A percentile compares a stretch with the other conserved stretches of the same genome.
Evolutionary conservation across 2,888 invertebrate species (phyloP).

Genomic region (Aquatica leii): DNA sequence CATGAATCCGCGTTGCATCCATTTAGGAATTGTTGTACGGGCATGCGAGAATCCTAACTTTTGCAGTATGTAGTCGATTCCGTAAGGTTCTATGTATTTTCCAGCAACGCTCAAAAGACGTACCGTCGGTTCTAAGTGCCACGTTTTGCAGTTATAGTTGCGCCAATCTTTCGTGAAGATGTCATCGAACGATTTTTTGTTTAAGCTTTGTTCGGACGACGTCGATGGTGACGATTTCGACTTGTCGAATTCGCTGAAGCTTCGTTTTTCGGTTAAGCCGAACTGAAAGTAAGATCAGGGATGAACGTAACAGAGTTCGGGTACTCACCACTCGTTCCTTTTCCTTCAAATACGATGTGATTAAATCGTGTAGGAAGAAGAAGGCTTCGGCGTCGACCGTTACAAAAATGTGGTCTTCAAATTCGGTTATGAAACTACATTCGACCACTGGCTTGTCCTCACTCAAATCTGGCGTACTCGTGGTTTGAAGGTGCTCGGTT

Average conservation of each 20-base stretch:
- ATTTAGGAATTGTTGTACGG: conserved; percentile 97
- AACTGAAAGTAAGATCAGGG: conserved; percentile 26
- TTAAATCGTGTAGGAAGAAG: conserved; percentile 96
- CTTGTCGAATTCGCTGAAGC: conserved; percentile 40
- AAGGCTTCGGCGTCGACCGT: conserved; percentile 98
- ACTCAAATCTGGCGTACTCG: conserved; percentile 72
- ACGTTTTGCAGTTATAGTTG: conserved; percentile 91
- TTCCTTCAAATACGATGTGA: conserved; percentile 94
- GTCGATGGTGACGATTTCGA: conserved; percentile 42
- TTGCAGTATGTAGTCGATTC: conserved; percentile 97
- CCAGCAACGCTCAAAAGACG: conserved; percentile 70
- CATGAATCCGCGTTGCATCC: conserved; percentile 98
- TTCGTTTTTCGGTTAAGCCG: conserved; percentile 25
- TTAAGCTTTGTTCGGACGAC: conserved; percentile 39
- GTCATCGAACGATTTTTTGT: conserved; percentile 63
- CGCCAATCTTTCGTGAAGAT: conserved; percentile 86
- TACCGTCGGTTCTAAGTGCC: conserved; percentile 96
- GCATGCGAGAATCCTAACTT: conserved; percentile 98
- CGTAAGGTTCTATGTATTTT: conserved; percentile 97
- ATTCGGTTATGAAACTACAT: conserved; percentile 97
- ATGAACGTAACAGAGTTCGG: too few species aligned
- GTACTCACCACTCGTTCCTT: conserved; percentile 79
- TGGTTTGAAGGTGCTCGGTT: conserved; percentile 88
- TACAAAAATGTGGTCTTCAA: conserved; percentile 98
- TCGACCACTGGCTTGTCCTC: conserved; percentile 89